Evolutionary conservation across 64 coral and sea anemone genomes (phyloP).

Genomic region (Actinia tenebrosa): DNA sequence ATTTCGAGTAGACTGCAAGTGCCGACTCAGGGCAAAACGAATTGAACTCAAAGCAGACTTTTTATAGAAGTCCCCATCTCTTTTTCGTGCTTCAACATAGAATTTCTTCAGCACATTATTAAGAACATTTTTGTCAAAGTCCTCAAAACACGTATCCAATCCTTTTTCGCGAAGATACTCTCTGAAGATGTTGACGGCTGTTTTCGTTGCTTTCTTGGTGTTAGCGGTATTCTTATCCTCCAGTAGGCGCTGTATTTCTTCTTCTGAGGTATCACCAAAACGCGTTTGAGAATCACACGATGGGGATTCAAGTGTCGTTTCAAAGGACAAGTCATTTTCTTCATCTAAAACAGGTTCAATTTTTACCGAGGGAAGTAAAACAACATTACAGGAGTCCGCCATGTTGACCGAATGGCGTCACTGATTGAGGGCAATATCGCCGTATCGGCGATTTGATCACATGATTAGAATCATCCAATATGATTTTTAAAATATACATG

Average conservation of each 20-base stretch:
- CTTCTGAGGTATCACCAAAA: constrained; percentile 81
- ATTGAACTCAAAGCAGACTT: constrained; percentile 70
- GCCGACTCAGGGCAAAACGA: constrained; percentile 79
- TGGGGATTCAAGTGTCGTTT: constrained; percentile 37
- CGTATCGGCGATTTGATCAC: not conserved
- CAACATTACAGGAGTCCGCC: constrained; percentile 40
- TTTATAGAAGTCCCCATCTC: constrained; percentile 90
- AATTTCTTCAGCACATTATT: constrained; percentile 78
- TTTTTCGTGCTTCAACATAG: constrained; percentile 88
- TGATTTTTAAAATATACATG: not conserved
- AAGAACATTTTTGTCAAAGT: constrained; percentile 47
- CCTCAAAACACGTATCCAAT: constrained; percentile 70
- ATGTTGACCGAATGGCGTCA: constrained; percentile 30
- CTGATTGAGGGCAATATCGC: constrained; percentile 25
- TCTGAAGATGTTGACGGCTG: constrained; percentile 72
- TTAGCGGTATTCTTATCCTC: constrained; percentile 63
- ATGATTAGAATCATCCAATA: not conserved
- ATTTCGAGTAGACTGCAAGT: constrained; percentile 77
- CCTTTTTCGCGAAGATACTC: constrained; percentile 89
- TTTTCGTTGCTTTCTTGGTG: constrained; percentile 75
- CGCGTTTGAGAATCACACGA: constrained; percentile 37
- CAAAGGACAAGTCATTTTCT: constrained; percentile 26
- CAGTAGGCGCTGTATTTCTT: constrained; percentile 84
- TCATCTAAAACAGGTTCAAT: constrained; percentile 37
- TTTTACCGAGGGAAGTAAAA: constrained; percentile 52